A percentile compares a stretch with the other conserved stretches of the same genome.
Evolutionary conservation across 1,140 invertebrate genomes (phyloP).

Genomic region (Drosophila kohkoa): DNA sequence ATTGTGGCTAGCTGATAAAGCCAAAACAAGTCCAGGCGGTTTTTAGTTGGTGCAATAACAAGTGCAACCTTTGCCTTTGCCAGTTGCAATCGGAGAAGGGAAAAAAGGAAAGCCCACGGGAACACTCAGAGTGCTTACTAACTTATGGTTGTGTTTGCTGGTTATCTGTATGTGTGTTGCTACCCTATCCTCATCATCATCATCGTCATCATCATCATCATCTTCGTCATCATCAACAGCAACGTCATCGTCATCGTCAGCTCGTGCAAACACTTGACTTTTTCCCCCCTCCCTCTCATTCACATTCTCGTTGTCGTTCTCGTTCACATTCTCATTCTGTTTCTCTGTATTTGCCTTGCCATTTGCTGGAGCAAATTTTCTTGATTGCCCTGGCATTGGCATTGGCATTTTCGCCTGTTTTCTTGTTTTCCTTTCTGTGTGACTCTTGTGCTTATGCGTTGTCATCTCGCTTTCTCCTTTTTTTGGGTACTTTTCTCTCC

Average conservation of each 20-base stretch:
- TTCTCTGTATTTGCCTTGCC: constrained; percentile 69
- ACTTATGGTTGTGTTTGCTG: constrained; percentile 36
- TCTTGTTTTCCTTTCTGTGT: constrained; percentile 40
- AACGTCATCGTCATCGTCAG: constrained; percentile 30
- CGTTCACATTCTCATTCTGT: constrained; percentile 21
- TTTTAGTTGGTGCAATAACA: constrained; percentile 27
- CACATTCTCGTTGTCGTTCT: neutral
- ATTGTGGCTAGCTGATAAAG: constrained; percentile 31
- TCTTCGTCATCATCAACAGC: neutral
- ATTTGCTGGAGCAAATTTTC: constrained; percentile 73
- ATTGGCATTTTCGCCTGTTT: constrained; percentile 65
- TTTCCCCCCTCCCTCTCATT: neutral
- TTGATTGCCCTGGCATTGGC: constrained; percentile 77
- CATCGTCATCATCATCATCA: constrained; percentile 13
- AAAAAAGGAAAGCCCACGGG: constrained; percentile 12
- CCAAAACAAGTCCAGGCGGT: neutral
- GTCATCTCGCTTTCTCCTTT: constrained; percentile 62
- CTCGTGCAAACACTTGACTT: constrained; percentile 65
- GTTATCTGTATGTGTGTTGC: constrained; percentile 1
- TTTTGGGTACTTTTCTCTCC: constrained; percentile 3
- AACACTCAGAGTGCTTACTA: constrained; percentile 25
- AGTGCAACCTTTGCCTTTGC: constrained; percentile 14
- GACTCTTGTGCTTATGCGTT: constrained; percentile 60
- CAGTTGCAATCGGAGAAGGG: constrained; percentile 23
- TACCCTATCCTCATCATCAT: constrained; percentile 12